Percentiles rank a stretch among this genome's conserved stretches.
Conservation (phyloP, 2,113 vertebrate species). For the Oenanthe oenanthe region DNA sequence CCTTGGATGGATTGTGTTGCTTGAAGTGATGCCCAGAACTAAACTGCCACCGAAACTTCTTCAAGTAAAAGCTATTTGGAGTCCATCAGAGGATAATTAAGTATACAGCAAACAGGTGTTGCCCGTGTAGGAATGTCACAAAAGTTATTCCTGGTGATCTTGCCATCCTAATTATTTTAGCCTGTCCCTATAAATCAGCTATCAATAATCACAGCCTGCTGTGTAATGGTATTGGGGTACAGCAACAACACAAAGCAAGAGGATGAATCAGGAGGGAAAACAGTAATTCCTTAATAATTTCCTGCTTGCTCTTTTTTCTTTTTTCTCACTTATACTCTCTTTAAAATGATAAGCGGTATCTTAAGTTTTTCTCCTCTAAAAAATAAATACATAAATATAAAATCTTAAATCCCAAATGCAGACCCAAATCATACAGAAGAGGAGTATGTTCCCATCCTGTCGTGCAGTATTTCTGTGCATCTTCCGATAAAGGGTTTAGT, state of each 20-base stretch:
- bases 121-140: rapidly evolving
- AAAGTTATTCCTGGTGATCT: background rate
- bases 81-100: background rate
- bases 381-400: background rate
- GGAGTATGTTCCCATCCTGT: background rate
- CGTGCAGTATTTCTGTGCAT: rapidly evolving
- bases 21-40: background rate
- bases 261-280: background rate
- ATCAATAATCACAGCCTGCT: background rate
- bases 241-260: background rate
- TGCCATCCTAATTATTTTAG: background rate
- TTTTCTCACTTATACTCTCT: background rate
- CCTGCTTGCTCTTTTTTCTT: background rate
- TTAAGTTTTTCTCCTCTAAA: background rate
- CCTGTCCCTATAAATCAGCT: background rate
- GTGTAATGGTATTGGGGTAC: background rate
- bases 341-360: background rate
- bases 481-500: background rate
- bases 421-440: background rate
- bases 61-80: background rate
- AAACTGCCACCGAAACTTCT: background rate
- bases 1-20: background rate
- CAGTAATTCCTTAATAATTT: background rate
- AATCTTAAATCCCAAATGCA: background rate
- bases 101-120: background rate